A percentile compares a stretch with the other conserved stretches of the same genome.
Conservation (phyloP, 2,797 vertebrate species). For the Diceros bicornis region DNA sequence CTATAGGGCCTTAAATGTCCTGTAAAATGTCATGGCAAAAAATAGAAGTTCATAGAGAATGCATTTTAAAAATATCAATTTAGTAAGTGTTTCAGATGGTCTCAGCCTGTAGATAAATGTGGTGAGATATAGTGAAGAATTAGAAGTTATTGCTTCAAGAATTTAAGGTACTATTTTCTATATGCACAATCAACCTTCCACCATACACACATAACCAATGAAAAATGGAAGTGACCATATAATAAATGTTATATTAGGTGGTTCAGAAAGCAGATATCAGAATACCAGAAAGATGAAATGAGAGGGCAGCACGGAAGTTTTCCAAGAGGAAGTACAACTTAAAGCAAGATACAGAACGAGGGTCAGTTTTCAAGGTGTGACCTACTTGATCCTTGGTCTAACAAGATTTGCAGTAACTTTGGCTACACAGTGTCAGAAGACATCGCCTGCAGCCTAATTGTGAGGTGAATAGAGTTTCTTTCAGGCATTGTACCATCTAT, state of each 20-base stretch:
- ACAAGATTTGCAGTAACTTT: not conserved
- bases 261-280: not conserved
- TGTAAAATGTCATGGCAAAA: not conserved
- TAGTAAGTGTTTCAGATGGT: not conserved
- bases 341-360: not conserved
- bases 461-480: conserved; percentile 47
- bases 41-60: not conserved
- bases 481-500: not conserved
- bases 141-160: not conserved
- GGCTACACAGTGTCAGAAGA: not conserved
- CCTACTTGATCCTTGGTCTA: not conserved
- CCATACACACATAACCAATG: not conserved
- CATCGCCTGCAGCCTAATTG: not conserved
- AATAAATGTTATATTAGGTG: not conserved
- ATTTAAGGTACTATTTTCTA: not conserved
- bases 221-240: not conserved
- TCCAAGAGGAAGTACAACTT: not conserved
- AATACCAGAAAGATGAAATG: not conserved
- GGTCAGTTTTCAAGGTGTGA: not conserved
- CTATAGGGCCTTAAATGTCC: not conserved
- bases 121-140: not conserved
- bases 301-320: not conserved
- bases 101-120: not conserved
- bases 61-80: not conserved
- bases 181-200: not conserved